Conservation (phyloP, 2,113 vertebrate genomes). For the Arenaria interpres region DNA sequence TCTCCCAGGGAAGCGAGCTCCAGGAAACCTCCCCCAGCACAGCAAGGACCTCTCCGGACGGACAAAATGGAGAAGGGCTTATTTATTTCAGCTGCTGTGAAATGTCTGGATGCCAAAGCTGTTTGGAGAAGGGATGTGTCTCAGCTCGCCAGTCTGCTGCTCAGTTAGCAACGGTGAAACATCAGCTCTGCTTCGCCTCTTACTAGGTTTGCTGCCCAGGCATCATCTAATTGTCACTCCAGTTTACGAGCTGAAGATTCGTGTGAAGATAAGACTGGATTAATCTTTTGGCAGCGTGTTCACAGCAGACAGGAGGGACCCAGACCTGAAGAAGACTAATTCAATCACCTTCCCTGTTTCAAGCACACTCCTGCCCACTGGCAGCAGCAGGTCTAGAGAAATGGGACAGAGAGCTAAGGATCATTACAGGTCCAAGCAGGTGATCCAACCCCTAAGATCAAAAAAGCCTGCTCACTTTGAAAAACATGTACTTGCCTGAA, state of each 20-base stretch:
- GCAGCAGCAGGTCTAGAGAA: background rate
- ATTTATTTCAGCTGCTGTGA: constrained; percentile 1
- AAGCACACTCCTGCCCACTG: background rate
- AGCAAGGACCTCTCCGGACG: background rate
- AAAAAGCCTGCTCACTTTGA: background rate
- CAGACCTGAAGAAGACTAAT: background rate
- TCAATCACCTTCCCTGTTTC: background rate
- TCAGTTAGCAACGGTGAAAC: constrained; percentile 5
- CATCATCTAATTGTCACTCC: constrained; percentile 41
- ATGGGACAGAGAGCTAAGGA: background rate
- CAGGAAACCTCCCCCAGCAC: background rate
- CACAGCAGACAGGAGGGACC: background rate
- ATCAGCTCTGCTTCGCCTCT: background rate
- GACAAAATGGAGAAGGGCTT: background rate
- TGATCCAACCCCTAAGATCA: background rate
- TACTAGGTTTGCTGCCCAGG: background rate
- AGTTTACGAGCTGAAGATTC: background rate
- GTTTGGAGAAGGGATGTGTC: background rate
- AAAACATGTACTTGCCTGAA: background rate
- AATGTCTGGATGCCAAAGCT: background rate
- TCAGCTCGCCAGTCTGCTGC: background rate
- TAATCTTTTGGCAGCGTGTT: background rate
- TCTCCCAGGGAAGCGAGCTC: background rate
- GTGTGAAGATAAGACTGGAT: background rate
- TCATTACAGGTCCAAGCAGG: fast-evolving